A percentile compares a stretch with the other conserved stretches of the same genome.
Evolutionary conservation across 2,797 vertebrate species (phyloP).

Genomic region (Tragelaphus eurycerus): DNA sequence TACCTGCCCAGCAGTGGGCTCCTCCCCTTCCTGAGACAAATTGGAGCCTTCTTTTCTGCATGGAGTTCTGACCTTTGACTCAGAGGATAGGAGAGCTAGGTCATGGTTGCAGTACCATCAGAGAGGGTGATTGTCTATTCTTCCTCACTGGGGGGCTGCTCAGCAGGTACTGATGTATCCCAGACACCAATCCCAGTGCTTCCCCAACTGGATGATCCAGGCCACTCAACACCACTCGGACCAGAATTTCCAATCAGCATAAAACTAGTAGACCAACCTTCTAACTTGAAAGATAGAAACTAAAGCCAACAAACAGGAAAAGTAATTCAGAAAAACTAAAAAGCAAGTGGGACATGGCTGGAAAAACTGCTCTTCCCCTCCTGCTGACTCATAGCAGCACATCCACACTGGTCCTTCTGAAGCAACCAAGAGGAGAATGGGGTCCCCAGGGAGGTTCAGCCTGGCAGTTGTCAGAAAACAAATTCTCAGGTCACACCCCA

Average conservation of each 20-base stretch:
- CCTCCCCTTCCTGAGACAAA: fast-evolving
- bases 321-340: not conserved
- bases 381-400: not conserved
- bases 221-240: not conserved
- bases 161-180: not conserved
- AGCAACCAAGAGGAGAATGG: not conserved
- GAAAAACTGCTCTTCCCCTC: not conserved
- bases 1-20: not conserved
- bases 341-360: not conserved
- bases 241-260: not conserved
- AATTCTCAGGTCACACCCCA: not conserved
- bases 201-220: not conserved
- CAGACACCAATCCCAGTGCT: not conserved
- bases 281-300: not conserved
- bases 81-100: not conserved
- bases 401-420: not conserved
- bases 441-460: no score
- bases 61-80: not conserved
- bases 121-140: not conserved
- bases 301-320: not conserved
- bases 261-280: not conserved
- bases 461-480: not conserved
- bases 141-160: no score
- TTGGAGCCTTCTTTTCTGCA: not conserved
- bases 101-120: not conserved